A percentile compares a stretch with the other conserved stretches of the same genome.
Conservation (phyloP, 2,888 invertebrate genomes). For the Scrobipalpa atriplicella region DNA sequence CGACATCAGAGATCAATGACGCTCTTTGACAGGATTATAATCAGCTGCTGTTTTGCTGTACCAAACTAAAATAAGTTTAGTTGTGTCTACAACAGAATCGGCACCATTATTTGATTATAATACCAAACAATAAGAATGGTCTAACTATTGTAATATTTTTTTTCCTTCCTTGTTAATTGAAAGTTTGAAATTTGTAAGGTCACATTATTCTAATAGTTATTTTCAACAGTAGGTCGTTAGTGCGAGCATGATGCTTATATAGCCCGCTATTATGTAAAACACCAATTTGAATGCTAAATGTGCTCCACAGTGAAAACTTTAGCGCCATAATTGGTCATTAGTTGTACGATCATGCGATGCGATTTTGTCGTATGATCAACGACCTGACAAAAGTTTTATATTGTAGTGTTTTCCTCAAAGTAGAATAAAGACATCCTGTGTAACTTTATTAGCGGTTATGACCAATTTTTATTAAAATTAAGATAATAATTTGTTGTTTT, state of each 20-base stretch:
- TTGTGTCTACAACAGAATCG: no score
- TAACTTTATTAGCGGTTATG: no score
- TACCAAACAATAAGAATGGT: no score
- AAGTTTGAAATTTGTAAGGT: background rate
- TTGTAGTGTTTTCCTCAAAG: no score
- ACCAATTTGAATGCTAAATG: constrained; percentile 11
- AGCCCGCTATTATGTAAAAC: constrained; percentile 12
- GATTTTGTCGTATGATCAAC: background rate
- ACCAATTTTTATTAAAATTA: no score
- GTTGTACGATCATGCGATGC: background rate
- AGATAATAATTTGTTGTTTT: no score
- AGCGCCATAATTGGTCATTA: background rate
- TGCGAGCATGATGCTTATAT: background rate
- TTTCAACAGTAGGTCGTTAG: background rate
- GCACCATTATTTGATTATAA: no score
- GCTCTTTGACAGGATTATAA: no score
- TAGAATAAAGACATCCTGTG: background rate
- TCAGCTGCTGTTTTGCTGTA: no score
- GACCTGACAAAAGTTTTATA: background rate
- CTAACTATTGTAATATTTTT: no score
- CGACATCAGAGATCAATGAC: no score
- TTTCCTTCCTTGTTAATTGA: background rate
- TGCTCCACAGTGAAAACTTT: background rate
- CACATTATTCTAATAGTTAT: constrained; percentile 8
- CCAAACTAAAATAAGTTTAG: no score